A percentile compares a stretch with the other conserved stretches of the same genome.
These are phyloP conservation scores for Oligia latruncula DNA, from an alignment of 2,888 invertebrate species.

Conservation along the genomic window DNA sequence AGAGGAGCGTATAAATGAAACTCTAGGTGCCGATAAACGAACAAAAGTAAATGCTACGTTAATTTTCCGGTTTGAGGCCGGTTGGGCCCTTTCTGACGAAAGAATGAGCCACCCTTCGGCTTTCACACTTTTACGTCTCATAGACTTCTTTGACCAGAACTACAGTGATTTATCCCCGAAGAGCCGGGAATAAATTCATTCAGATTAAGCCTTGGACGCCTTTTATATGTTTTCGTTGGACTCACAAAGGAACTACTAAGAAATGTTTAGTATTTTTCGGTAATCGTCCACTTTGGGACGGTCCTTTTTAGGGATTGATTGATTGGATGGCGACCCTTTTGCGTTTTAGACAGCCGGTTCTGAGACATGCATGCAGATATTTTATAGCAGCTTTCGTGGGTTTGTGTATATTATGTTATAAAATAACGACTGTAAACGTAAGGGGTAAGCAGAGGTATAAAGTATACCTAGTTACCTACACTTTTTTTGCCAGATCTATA, in stretches of 20 bases:
- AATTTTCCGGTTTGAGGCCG: slow-evolving; percentile 84
- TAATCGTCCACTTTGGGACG: slow-evolving; percentile 45
- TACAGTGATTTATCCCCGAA: slow-evolving; percentile 71
- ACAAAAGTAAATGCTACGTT: slow-evolving; percentile 81
- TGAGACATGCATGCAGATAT: slow-evolving; percentile 20
- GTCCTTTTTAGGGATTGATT: slow-evolving; percentile 42
- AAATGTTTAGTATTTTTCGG: slow-evolving; percentile 64
- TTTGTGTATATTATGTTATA: not conserved
- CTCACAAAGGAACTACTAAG: slow-evolving; percentile 61
- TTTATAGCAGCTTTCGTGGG: not conserved
- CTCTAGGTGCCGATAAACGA: slow-evolving; percentile 74
- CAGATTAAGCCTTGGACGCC: slow-evolving; percentile 69
- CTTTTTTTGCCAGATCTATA: too few species aligned
- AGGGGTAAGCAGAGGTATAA: not conserved
- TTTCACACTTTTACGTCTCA: slow-evolving; percentile 74
- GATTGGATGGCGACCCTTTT: slow-evolving; percentile 50
- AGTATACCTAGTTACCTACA: too few species aligned
- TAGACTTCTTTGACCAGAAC: slow-evolving; percentile 74
- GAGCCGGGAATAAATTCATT: slow-evolving; percentile 72
- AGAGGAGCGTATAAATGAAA: slow-evolving; percentile 69
- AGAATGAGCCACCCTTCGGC: slow-evolving; percentile 70
- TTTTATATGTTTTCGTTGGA: slow-evolving; percentile 62
- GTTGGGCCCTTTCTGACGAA: slow-evolving; percentile 66
- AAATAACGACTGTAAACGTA: not conserved
- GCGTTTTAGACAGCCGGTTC: slow-evolving; percentile 12